Percentiles rank a stretch among this genome's conserved stretches.
Conservation (phyloP, 2,113 vertebrate species). For the Brachionichthys hirsutus region DNA sequence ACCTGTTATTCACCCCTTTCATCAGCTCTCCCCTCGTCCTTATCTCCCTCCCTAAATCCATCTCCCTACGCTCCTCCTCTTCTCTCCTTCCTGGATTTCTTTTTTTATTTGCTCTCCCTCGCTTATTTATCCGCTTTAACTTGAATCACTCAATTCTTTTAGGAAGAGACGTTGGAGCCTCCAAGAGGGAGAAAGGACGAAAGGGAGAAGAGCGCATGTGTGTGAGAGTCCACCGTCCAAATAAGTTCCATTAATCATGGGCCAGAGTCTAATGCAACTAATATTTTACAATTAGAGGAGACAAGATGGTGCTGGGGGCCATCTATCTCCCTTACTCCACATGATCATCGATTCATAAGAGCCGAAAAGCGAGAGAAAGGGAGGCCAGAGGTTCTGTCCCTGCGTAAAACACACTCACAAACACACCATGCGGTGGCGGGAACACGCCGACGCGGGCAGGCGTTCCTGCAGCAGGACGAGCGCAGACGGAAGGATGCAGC, state of each 20-base stretch:
- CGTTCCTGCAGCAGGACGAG: too few species aligned
- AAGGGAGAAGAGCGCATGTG: constrained; percentile 19
- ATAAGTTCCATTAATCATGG: constrained; percentile 99
- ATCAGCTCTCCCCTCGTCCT: constrained; percentile 34
- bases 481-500: constrained; percentile 45
- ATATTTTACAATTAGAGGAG: constrained; percentile 99
- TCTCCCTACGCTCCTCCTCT: constrained; percentile 5
- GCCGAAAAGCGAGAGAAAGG: constrained; percentile 63
- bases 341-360: constrained; percentile 99
- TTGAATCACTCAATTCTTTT: constrained; percentile 98
- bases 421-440: constrained; percentile 46
- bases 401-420: constrained; percentile 64
- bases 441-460: constrained; percentile 30
- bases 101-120: constrained; percentile 76
- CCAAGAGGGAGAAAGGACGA: constrained; percentile 31
- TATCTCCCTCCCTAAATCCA: constrained; percentile 31
- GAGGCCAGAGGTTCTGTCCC: constrained; percentile 47
- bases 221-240: constrained; percentile 88
- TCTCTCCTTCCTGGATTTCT: constrained; percentile 48
- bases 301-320: constrained; percentile 98
- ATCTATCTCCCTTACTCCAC: constrained; percentile 99
- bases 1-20: constrained; percentile 33
- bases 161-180: constrained; percentile 89
- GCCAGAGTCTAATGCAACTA: constrained; percentile 99
- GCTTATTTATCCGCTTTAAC: constrained; percentile 96